Evolutionary conservation across 2,888 invertebrate genomes (phyloP).

Genomic region (Colletes collaris): DNA sequence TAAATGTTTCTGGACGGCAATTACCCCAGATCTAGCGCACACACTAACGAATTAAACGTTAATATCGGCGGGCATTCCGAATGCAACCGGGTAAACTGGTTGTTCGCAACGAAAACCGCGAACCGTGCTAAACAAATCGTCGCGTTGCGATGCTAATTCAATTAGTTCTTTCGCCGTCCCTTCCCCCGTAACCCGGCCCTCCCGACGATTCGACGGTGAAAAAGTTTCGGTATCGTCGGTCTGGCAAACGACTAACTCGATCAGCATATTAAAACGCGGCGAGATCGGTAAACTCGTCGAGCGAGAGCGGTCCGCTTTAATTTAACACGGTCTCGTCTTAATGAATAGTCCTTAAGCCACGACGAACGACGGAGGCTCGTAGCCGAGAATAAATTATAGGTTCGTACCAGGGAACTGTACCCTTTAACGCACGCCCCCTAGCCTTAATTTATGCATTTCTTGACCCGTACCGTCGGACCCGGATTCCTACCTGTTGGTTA

Average conservation of each 20-base stretch:
- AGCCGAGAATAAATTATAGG: slow-evolving; percentile 65
- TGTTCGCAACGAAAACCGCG: slow-evolving; percentile 3
- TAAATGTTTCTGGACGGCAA: background rate
- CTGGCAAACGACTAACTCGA: slow-evolving; percentile 38
- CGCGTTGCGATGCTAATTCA: slow-evolving; percentile 61
- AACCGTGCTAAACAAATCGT: slow-evolving; percentile 44
- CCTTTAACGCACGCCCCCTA: slow-evolving; percentile 51
- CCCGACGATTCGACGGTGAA: slow-evolving; percentile 19
- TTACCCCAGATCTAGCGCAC: too few species aligned
- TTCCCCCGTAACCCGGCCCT: too few species aligned
- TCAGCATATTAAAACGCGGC: slow-evolving; percentile 58
- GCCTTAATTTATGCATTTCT: slow-evolving; percentile 72
- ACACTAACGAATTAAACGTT: slow-evolving; percentile 57
- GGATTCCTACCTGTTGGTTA: slow-evolving; percentile 72
- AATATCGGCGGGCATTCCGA: slow-evolving; percentile 52
- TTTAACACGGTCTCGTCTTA: slow-evolving; percentile 54
- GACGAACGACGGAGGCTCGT: slow-evolving; percentile 41
- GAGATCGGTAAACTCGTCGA: slow-evolving; percentile 60
- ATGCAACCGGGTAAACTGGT: slow-evolving; percentile 9
- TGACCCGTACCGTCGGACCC: slow-evolving; percentile 58
- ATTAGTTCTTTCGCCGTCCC: slow-evolving; percentile 42
- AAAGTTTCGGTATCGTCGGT: slow-evolving; percentile 57
- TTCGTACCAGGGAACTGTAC: slow-evolving; percentile 48
- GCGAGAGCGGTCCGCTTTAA: slow-evolving; percentile 41
- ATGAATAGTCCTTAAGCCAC: slow-evolving; percentile 56